Percentiles rank a stretch among this genome's conserved stretches.
phyloP scores from a whole-genome alignment of 2,797 vertebrate species.

The Brachyrhaphis roseni region DNA sequence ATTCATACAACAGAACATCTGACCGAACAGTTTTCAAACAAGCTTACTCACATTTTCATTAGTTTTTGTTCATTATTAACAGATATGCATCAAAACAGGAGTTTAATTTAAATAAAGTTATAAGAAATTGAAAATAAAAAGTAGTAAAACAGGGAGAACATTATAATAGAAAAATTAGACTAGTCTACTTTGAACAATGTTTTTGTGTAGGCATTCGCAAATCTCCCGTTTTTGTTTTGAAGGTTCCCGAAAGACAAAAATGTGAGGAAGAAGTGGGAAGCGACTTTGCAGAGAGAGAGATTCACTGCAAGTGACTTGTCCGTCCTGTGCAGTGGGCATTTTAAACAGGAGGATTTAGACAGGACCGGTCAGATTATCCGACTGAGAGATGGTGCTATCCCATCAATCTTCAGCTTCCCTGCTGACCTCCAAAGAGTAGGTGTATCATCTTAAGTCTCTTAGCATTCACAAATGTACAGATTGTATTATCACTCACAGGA shows the following conservation, averaged over 20 bases:
- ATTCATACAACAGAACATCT: background rate
- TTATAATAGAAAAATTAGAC: background rate
- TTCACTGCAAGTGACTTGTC: background rate
- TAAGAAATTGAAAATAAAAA: background rate
- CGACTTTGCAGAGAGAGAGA: background rate
- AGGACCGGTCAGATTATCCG: conserved; percentile 3
- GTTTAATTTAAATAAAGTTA: background rate
- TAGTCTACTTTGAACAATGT: background rate
- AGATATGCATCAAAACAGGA: background rate
- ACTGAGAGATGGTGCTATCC: background rate
- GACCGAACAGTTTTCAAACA: background rate
- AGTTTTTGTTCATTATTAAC: background rate
- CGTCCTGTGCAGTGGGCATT: conserved; percentile 1
- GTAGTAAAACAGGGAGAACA: background rate
- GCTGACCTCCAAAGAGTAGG: background rate
- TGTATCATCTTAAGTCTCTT: background rate
- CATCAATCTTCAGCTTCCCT: conserved; percentile 2
- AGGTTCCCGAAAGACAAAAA: conserved; percentile 6
- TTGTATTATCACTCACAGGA: background rate
- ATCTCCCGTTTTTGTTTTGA: background rate
- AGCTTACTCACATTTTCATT: background rate
- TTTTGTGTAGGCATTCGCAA: background rate
- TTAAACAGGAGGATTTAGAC: conserved; percentile 1
- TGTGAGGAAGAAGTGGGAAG: conserved; percentile 11
- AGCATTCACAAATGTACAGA: background rate